Evolutionary conservation across 2,888 invertebrate species (phyloP).

Genomic region (Arge pagana): DNA sequence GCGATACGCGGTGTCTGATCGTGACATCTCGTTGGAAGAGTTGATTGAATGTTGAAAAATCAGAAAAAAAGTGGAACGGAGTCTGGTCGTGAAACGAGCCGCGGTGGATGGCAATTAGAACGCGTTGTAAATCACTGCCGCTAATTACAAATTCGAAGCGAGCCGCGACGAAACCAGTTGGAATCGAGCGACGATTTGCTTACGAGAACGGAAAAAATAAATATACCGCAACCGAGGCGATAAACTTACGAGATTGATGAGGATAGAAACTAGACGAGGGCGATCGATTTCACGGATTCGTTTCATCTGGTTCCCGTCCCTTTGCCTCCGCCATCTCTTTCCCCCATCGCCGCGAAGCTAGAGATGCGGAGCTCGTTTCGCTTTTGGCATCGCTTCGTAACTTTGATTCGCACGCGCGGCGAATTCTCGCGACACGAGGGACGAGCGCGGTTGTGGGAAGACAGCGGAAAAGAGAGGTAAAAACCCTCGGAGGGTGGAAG

Average conservation of each 20-base stretch:
- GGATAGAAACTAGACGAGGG: no score
- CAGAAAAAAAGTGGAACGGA: slow-evolving; percentile 26
- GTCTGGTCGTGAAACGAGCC: slow-evolving; percentile 29
- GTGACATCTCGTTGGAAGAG: not conserved
- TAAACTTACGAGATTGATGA: no score
- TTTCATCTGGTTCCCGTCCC: not conserved
- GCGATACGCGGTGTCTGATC: no score
- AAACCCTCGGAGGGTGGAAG: no score
- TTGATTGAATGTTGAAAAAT: not conserved
- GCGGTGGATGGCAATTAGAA: slow-evolving; percentile 47
- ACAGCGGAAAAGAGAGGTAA: slow-evolving; percentile 35
- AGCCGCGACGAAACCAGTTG: no score
- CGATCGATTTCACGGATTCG: not conserved
- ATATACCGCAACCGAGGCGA: no score
- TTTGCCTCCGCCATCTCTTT: no score
- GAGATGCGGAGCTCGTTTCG: slow-evolving; percentile 28
- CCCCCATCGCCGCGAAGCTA: slow-evolving; percentile 41
- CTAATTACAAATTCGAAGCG: slow-evolving; percentile 56
- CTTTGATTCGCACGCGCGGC: not conserved
- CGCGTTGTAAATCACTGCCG: slow-evolving; percentile 49
- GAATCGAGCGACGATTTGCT: no score
- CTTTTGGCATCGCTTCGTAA: no score
- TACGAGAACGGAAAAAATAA: no score
- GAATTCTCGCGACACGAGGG: not conserved
- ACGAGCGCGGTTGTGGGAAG: not conserved